phyloP scores from a whole-genome alignment of 2,888 invertebrate genomes.

The Sphaeridia pumilis region DNA sequence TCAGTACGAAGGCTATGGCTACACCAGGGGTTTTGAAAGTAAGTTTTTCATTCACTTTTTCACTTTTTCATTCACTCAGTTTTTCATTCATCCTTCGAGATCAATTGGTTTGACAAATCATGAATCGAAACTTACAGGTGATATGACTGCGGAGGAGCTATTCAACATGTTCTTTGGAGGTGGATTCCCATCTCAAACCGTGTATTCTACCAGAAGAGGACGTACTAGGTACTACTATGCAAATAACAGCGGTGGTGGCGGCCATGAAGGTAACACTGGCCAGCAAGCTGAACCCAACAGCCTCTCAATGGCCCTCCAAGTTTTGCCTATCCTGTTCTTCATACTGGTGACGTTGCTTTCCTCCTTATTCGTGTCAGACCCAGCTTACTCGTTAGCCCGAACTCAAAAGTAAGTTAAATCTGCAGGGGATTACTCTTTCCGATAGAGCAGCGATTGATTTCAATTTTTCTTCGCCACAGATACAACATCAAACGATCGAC shows the following conservation, averaged over 20 bases:
- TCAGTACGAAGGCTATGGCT: constrained; percentile 53
- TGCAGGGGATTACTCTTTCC: no score
- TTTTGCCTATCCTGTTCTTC: constrained; percentile 83
- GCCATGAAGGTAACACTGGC: constrained; percentile 26
- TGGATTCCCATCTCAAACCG: constrained; percentile 55
- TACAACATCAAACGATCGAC: constrained; percentile 34
- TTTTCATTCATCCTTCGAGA: no score
- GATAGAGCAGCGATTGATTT: no score
- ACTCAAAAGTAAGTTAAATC: constrained; percentile 33
- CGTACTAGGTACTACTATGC: constrained; percentile 44
- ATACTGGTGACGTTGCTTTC: constrained; percentile 90
- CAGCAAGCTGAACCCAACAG: constrained; percentile 42
- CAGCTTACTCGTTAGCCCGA: constrained; percentile 52
- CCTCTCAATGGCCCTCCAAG: constrained; percentile 64
- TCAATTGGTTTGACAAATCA: no score
- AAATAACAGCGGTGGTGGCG: constrained; percentile 37
- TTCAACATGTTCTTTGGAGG: constrained; percentile 99
- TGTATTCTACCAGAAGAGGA: constrained; percentile 52
- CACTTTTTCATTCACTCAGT: no score
- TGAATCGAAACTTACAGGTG: no score
- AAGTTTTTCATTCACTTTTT: no score
- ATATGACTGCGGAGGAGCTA: constrained; percentile 91
- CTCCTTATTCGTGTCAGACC: constrained; percentile 91
- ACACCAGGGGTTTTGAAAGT: constrained; percentile 81
- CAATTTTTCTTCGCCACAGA: constrained; percentile 22